Conservation (phyloP, 1,140 invertebrate genomes). For the Aphaenogaster rudis region DNA sequence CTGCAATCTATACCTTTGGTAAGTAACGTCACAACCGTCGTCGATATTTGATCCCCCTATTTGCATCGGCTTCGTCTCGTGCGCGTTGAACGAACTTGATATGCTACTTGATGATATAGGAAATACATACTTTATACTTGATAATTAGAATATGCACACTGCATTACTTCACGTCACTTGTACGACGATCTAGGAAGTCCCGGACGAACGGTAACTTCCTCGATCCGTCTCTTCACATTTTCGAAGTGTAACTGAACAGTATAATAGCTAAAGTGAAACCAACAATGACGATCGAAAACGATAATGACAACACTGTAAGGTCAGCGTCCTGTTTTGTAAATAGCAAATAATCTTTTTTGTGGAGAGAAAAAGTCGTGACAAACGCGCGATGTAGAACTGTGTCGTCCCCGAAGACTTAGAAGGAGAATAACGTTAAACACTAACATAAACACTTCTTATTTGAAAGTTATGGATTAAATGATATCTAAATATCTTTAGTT, state of each 20-base stretch:
- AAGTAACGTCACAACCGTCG: background rate
- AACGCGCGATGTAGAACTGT: constrained; percentile 27
- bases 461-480: background rate
- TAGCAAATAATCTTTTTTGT: constrained; percentile 34
- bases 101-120: background rate
- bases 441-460: constrained; percentile 1
- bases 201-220: background rate
- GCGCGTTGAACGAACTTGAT: constrained; percentile 52
- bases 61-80: constrained; percentile 62
- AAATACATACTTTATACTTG: constrained; percentile 75
- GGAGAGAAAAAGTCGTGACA: background rate
- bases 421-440: background rate
- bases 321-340: constrained; percentile 51
- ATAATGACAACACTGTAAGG: background rate
- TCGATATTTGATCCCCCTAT: background rate
- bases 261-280: constrained; percentile 13
- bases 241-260: constrained; percentile 30
- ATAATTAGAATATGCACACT: constrained; percentile 67
- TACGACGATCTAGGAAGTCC: constrained; percentile 63
- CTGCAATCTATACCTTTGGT: background rate
- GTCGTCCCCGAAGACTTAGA: background rate
- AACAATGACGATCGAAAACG: constrained; percentile 24
- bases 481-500: background rate
- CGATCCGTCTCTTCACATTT: constrained; percentile 12
- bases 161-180: constrained; percentile 39